A percentile compares a stretch with the other conserved stretches of the same genome.
phyloP scores from a whole-genome alignment of 2,797 vertebrate genomes.

The Halcyon chelicuti region DNA sequence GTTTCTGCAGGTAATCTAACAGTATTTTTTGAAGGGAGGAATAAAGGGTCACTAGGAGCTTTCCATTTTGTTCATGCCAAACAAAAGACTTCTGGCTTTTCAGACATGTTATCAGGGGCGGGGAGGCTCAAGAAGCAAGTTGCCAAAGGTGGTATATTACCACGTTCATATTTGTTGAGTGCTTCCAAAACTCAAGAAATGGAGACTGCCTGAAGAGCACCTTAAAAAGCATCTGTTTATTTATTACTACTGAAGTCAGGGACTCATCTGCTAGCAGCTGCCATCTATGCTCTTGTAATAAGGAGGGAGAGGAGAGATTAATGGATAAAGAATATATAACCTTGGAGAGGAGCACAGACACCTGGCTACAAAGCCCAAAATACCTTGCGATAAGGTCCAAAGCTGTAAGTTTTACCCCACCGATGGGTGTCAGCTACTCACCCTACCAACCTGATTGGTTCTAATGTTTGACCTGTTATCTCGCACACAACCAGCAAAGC shows the following conservation, averaged over 20 bases:
- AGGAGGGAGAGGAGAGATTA: not conserved
- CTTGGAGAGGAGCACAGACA: not conserved
- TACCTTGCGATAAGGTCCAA: not conserved
- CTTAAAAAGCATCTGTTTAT: not conserved
- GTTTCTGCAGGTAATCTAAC: not conserved
- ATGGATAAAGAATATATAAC: not conserved
- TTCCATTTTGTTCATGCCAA: not conserved
- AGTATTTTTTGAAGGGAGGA: not conserved
- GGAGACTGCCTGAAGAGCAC: not conserved
- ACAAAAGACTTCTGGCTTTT: not conserved
- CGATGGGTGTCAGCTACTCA: not conserved
- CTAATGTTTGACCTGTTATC: not conserved
- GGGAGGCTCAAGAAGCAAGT: not conserved
- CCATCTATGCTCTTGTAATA: not conserved
- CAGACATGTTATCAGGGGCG: not conserved
- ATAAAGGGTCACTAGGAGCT: not conserved
- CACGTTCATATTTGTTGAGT: not conserved
- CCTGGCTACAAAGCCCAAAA: not conserved
- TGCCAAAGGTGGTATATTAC: not conserved
- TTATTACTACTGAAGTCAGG: not conserved
- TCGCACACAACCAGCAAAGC: not conserved
- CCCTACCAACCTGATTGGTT: not conserved
- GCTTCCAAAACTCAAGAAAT: not conserved
- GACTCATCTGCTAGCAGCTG: not conserved
- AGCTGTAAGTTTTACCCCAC: not conserved